phyloP scores from a whole-genome alignment of 2,113 vertebrate genomes.

The Prionailurus bengalensis region DNA sequence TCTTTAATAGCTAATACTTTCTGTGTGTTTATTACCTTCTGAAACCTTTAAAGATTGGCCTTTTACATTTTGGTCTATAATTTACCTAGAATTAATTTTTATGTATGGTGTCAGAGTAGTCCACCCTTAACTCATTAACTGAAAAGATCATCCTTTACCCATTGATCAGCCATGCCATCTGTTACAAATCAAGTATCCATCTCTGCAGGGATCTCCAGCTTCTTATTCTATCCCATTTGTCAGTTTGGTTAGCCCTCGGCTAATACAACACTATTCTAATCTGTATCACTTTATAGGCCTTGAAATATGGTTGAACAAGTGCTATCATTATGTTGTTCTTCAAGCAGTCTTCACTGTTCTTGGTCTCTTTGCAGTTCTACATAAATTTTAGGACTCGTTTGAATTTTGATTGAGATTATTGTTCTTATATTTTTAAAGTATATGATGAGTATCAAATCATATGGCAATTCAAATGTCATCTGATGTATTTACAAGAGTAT shows the following conservation, averaged over 20 bases:
- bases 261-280: background rate
- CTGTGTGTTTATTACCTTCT: background rate
- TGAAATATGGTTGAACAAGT: background rate
- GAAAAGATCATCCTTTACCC: background rate
- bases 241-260: background rate
- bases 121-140: background rate
- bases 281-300: background rate
- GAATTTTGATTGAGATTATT: background rate
- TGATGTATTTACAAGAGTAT: background rate
- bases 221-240: background rate
- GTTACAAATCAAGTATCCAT: background rate
- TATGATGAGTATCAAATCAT: background rate
- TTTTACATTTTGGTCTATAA: background rate
- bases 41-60: background rate
- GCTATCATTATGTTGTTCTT: background rate
- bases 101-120: background rate
- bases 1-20: background rate
- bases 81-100: background rate
- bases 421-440: background rate
- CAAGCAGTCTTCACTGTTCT: background rate
- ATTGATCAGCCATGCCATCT: background rate
- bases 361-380: background rate
- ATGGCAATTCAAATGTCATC: background rate
- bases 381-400: background rate
- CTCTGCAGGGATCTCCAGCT: background rate